A percentile compares a stretch with the other conserved stretches of the same genome.
These are phyloP conservation scores for Carettochelys insculpta DNA, from an alignment of 2,113 vertebrate genomes.

Conservation along the genomic window DNA sequence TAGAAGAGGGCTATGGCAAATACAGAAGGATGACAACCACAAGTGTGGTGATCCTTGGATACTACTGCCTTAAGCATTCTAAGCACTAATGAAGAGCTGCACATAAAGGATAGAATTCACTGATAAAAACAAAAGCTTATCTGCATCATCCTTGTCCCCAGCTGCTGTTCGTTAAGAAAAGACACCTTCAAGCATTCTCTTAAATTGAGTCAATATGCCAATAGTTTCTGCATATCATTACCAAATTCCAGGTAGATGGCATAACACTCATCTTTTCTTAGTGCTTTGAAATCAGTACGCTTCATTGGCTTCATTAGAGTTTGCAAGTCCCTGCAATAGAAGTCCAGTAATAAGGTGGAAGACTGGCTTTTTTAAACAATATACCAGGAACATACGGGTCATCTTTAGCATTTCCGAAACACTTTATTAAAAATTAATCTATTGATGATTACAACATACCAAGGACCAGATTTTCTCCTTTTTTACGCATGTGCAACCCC, in stretches of 20 bases:
- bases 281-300: background rate
- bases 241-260: background rate
- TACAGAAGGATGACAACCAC: no score
- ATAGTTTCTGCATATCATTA: background rate
- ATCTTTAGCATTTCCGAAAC: background rate
- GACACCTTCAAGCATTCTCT: background rate
- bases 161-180: background rate
- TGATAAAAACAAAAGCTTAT: background rate
- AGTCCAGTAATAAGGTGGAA: background rate
- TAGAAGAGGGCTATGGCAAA: no score
- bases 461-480: background rate
- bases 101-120: background rate
- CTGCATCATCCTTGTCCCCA: fast-evolving
- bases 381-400: background rate
- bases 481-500: background rate
- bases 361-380: background rate
- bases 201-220: background rate
- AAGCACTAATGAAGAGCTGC: background rate
- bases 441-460: background rate
- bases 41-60: no score
- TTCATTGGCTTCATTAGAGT: background rate
- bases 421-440: background rate
- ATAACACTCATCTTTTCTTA: background rate
- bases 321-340: background rate
- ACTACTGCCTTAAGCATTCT: no score